A percentile compares a stretch with the other conserved stretches of the same genome.
Evolutionary conservation across 2,113 vertebrate genomes (phyloP).

Genomic region (Syrrhaptes paradoxus): DNA sequence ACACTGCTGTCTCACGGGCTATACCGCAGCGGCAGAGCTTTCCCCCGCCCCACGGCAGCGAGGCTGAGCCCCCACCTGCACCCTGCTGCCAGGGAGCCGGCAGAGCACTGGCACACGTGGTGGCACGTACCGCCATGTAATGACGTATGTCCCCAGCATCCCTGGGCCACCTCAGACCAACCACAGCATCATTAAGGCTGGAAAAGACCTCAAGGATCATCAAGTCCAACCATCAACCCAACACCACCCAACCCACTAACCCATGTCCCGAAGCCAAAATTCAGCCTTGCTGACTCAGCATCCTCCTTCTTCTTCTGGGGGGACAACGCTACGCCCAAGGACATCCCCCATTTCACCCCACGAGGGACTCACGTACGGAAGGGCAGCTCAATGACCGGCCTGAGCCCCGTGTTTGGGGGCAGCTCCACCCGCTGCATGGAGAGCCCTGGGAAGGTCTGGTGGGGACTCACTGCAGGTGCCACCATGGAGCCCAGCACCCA

Average conservation of each 20-base stretch:
- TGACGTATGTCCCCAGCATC: rapidly evolving
- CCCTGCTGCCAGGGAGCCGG: neutral
- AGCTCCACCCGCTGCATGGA: neutral
- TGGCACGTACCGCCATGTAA: rapidly evolving
- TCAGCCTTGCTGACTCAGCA: neutral
- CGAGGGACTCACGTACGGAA: neutral
- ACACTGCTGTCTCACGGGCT: rapidly evolving
- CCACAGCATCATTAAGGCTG: no score
- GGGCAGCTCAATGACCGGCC: neutral
- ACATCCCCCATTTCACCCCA: neutral
- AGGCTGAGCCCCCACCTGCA: rapidly evolving
- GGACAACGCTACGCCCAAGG: rapidly evolving
- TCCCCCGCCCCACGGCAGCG: rapidly evolving
- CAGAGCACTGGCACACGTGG: neutral
- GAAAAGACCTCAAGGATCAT: no score
- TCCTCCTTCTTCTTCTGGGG: neutral
- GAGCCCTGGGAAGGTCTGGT: neutral
- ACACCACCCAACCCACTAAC: no score
- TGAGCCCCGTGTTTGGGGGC: neutral
- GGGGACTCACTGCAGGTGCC: neutral
- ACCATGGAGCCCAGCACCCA: neutral
- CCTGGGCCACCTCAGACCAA: neutral
- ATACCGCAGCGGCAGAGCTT: neutral
- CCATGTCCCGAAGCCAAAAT: neutral
- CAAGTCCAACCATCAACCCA: no score